A percentile compares a stretch with the other conserved stretches of the same genome.
Evolutionary conservation across 2,797 vertebrate genomes (phyloP).

Genomic region (Eleutherodactylus coqui): DNA sequence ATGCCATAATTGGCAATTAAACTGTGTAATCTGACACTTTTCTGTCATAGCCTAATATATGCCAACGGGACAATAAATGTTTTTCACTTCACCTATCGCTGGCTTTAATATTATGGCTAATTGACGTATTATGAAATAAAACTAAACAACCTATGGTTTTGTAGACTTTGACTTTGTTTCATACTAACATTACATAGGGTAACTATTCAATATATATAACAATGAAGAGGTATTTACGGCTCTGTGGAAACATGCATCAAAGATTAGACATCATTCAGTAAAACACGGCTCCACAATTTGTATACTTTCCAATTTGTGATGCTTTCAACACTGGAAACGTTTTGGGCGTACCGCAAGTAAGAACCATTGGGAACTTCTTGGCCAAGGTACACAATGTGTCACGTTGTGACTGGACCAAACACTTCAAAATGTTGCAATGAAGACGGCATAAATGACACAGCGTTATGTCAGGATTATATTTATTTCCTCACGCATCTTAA

Average conservation of each 20-base stretch:
- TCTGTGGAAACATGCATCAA: constrained; percentile 36
- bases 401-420: constrained; percentile 27
- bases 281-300: constrained; percentile 17
- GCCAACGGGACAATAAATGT: background rate
- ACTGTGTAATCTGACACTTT: background rate
- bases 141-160: background rate
- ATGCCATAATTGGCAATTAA: too few species aligned
- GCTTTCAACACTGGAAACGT: constrained; percentile 47
- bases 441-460: constrained; percentile 34
- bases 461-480: constrained; percentile 35
- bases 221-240: constrained; percentile 25
- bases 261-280: constrained; percentile 33
- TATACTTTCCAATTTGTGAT: constrained; percentile 31
- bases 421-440: constrained; percentile 36
- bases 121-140: background rate
- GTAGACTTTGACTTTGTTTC: background rate
- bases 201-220: background rate
- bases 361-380: constrained; percentile 24
- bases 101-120: background rate
- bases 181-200: background rate
- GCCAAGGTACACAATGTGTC: constrained; percentile 41
- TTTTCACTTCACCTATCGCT: too few species aligned
- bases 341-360: constrained; percentile 34
- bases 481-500: background rate
- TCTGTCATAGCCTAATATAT: background rate